Evolutionary conservation across 2,888 invertebrate genomes (phyloP).

Genomic region (Escarpia spicata): DNA sequence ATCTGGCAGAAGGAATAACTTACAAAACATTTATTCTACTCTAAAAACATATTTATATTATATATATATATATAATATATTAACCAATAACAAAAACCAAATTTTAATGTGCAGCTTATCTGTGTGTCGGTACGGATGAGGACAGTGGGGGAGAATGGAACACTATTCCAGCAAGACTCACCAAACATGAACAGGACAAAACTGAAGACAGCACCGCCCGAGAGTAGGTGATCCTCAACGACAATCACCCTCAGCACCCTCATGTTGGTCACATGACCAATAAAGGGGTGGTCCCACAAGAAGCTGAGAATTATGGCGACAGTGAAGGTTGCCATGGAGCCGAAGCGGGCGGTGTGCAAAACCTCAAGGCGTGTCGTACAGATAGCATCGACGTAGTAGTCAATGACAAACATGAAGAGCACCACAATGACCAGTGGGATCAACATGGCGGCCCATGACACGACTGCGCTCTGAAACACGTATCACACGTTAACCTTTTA

Average conservation of each 20-base stretch:
- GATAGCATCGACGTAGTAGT: constrained; percentile 68
- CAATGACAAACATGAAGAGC: constrained; percentile 66
- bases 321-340: constrained; percentile 64
- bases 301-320: constrained; percentile 61
- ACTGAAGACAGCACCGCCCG: constrained; percentile 68
- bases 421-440: constrained; percentile 62
- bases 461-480: constrained; percentile 40
- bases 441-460: constrained; percentile 57
- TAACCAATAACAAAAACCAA: too few species aligned
- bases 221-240: constrained; percentile 65
- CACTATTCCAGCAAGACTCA: constrained; percentile 50
- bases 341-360: constrained; percentile 61
- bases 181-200: constrained; percentile 66
- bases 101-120: too few species aligned
- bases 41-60: too few species aligned
- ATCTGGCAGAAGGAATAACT: too few species aligned
- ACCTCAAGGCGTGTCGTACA: constrained; percentile 40
- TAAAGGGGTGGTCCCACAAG: constrained; percentile 63
- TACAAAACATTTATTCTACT: too few species aligned
- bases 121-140: too few species aligned
- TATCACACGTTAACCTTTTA: too few species aligned
- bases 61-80: too few species aligned
- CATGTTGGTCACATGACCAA: constrained; percentile 55
- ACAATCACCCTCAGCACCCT: constrained; percentile 54
- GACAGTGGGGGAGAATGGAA: too few species aligned